Evolutionary conservation across 2,113 vertebrate genomes (phyloP), one percentile per base, ranked within the genome.

Genomic region (Forbesichthys papilliferus): DNA sequence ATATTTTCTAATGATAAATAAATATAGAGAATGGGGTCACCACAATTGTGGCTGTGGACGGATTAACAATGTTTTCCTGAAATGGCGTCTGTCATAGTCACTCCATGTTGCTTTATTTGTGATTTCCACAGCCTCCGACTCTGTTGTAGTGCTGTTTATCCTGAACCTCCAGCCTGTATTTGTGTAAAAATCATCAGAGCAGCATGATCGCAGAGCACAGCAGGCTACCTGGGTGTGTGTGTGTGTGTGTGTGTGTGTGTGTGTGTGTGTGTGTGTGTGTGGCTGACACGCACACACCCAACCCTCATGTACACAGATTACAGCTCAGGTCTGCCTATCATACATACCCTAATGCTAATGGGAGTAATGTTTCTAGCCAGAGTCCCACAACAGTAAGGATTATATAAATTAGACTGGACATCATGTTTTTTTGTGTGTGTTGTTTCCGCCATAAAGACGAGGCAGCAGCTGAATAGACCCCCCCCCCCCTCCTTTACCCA

Each of bases 151-250:
- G 34, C 64, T 83, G 20, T 75, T 75, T 73, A 53, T 82, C 33
- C 68, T 70, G 70, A 65, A 48, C 70, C 67, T 74, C 86, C 71
- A 80, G 13, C 74, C 59, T 53, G 60, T 48, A 84, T 84, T 83
- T 85, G 64, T 78, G 75, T 87, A 57, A 74, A 75, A 87, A 75
- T 78, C 66, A 57, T 79, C 69, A 56, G 67, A 73, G 61, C 58
- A 68, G 16, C 36, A 48, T 75, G 66, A 71, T 81, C 3, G 46
- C 75, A 71, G 79, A 3, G 48, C 75, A 63, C 76, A 75, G 75
- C 63, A 66, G 73, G 77, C 66, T 27, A 48, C 14, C 47, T 49
- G 74, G 27, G 60, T 34, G 69, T 47, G 16, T 47, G 62, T 46
- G 20, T 63, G 16, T 16, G 16, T 16, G 16, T 16, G 46, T 2